phyloP scores from a whole-genome alignment of 2,797 vertebrate genomes.

The Falco biarmicus region DNA sequence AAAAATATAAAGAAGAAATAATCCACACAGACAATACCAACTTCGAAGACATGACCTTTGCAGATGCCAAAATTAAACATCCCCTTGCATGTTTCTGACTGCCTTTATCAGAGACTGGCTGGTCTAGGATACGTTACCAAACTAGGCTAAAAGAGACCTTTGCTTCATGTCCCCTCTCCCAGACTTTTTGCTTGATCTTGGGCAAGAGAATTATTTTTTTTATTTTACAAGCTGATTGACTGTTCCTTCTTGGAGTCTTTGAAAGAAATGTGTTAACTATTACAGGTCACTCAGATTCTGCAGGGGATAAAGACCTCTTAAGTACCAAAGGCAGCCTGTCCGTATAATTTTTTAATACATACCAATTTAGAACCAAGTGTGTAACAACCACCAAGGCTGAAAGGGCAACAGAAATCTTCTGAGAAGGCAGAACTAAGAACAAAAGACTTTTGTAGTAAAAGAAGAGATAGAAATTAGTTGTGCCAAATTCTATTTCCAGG shows the following conservation, averaged over 20 bases:
- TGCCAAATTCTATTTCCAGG: background rate
- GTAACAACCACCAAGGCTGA: background rate
- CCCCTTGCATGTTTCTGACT: background rate
- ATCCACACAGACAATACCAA: background rate
- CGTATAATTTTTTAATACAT: background rate
- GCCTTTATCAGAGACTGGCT: background rate
- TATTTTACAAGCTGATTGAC: background rate
- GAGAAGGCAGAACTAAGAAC: background rate
- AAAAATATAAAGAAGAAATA: background rate
- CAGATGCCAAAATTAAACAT: background rate
- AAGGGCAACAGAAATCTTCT: background rate
- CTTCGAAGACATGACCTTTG: background rate
- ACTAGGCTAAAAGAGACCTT: background rate
- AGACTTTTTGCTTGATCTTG: background rate
- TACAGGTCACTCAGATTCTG: background rate
- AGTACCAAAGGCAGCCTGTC: background rate
- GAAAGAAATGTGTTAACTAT: background rate
- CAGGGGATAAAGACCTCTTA: background rate
- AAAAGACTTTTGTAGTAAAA: background rate
- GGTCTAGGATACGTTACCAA: background rate
- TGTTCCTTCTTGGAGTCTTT: background rate
- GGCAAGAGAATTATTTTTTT: slow-evolving; percentile 8
- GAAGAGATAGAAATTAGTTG: background rate
- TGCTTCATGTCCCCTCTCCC: background rate
- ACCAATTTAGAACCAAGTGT: background rate